phyloP scores from a whole-genome alignment of 2,797 vertebrate genomes.

The Gallinago solitaria region DNA sequence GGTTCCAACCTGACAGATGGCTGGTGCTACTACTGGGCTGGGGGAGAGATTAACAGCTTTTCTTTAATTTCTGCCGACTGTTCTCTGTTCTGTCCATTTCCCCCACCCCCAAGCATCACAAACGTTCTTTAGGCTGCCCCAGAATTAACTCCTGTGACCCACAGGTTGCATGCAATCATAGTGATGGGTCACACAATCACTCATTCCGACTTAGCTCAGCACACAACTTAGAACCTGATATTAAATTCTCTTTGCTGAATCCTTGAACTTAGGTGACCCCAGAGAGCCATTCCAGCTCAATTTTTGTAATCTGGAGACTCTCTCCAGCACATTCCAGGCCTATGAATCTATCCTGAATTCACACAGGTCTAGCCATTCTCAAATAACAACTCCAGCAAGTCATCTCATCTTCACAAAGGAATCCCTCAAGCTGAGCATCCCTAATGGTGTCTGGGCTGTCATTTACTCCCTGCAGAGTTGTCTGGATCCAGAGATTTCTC shows the following conservation, averaged over 20 bases:
- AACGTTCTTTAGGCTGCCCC: conserved; percentile 22
- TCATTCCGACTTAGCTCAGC: conserved; percentile 32
- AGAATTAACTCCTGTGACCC: conserved; percentile 51
- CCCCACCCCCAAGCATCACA: neutral
- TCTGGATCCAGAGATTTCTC: conserved; percentile 9
- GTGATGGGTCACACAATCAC: conserved; percentile 4
- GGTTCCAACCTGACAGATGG: conserved; percentile 66
- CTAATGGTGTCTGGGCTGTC: conserved; percentile 6
- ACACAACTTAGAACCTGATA: conserved; percentile 4
- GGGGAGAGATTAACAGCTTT: conserved; percentile 65
- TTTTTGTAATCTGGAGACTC: conserved; percentile 28
- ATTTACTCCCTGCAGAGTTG: conserved; percentile 33
- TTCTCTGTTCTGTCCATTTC: neutral
- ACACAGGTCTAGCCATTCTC: neutral
- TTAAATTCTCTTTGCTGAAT: conserved; percentile 44
- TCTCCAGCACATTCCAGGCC: neutral
- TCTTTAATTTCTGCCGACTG: conserved; percentile 49
- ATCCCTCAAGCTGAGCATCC: neutral
- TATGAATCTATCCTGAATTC: neutral
- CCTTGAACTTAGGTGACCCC: conserved; percentile 54
- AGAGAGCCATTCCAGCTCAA: conserved; percentile 25
- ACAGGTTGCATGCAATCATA: conserved; percentile 43
- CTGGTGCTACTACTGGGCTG: conserved; percentile 7
- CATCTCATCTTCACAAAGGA: neutral
- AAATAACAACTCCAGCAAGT: neutral